Percentiles rank a stretch among this genome's conserved stretches.
Evolutionary conservation across 2,113 vertebrate species (phyloP).

Genomic region (Pseudopodoces humilis): DNA sequence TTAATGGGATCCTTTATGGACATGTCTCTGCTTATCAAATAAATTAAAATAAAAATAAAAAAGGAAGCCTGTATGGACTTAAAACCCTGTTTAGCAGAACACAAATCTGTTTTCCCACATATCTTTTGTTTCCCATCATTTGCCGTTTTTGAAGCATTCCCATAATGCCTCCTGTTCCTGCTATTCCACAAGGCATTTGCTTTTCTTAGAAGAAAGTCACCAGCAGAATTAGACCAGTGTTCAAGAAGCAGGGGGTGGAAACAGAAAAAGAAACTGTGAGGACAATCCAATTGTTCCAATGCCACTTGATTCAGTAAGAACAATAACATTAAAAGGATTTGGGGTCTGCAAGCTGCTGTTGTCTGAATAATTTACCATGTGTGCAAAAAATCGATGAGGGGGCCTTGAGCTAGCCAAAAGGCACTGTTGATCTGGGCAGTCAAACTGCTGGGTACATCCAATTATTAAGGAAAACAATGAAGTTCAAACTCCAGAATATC

Average conservation of each 20-base stretch:
- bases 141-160: not conserved
- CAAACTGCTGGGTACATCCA: not conserved
- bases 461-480: constrained; percentile 1
- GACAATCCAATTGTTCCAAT: constrained; percentile 34
- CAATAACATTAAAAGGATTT: constrained; percentile 15
- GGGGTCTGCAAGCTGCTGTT: not conserved
- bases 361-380: not conserved
- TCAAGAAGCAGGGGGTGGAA: not conserved
- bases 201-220: not conserved
- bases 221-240: not conserved
- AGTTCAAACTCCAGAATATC: not conserved
- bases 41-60: too few relatives aligned
- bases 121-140: not conserved
- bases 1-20: not conserved
- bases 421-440: not conserved
- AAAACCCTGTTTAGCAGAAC: not conserved
- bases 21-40: not conserved
- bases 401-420: not conserved
- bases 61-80: not conserved
- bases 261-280: not conserved
- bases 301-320: constrained; percentile 34
- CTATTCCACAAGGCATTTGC: not conserved
- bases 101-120: not conserved
- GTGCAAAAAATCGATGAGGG: not conserved
- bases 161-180: not conserved